phyloP scores from a whole-genome alignment of 2,888 invertebrate genomes.

The Anarsia innoxiella region DNA sequence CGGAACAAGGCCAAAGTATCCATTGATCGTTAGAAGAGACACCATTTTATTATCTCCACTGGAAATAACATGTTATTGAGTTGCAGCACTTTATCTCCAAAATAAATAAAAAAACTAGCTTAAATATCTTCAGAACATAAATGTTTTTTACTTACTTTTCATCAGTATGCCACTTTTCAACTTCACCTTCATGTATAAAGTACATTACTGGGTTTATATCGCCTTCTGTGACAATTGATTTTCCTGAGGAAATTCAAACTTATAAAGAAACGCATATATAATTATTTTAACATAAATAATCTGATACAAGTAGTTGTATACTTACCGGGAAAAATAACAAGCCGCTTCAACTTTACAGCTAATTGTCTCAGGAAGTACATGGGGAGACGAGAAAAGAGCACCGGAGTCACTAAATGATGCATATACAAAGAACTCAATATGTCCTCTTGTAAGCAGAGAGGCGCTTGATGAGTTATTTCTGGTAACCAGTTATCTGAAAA shows the following conservation, averaged over 20 bases:
- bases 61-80: slow-evolving; percentile 1
- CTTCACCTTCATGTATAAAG: slow-evolving; percentile 60
- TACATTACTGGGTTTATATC: slow-evolving; percentile 45
- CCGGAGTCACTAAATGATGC: slow-evolving; percentile 41
- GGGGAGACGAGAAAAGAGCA: slow-evolving; percentile 40
- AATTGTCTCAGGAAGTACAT: slow-evolving; percentile 49
- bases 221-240: slow-evolving; percentile 46
- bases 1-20: slow-evolving; percentile 2
- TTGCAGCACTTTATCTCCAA: no score
- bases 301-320: not conserved
- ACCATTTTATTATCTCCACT: slow-evolving; percentile 1
- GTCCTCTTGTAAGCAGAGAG: slow-evolving; percentile 48
- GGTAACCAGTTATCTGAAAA: slow-evolving; percentile 52
- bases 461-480: slow-evolving; percentile 44
- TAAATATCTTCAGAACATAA: not conserved
- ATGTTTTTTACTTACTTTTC: slow-evolving; percentile 28
- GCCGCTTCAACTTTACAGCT: slow-evolving; percentile 37
- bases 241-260: slow-evolving; percentile 28
- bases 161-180: slow-evolving; percentile 51
- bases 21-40: slow-evolving; percentile 1
- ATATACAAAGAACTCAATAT: slow-evolving; percentile 45
- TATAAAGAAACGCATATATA: not conserved
- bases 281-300: not conserved
- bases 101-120: no score
- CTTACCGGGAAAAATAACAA: slow-evolving; percentile 52